These are phyloP conservation scores for Rousettus madagascariensis DNA, from an alignment of 2,797 vertebrate genomes.

Conservation along the genomic window DNA sequence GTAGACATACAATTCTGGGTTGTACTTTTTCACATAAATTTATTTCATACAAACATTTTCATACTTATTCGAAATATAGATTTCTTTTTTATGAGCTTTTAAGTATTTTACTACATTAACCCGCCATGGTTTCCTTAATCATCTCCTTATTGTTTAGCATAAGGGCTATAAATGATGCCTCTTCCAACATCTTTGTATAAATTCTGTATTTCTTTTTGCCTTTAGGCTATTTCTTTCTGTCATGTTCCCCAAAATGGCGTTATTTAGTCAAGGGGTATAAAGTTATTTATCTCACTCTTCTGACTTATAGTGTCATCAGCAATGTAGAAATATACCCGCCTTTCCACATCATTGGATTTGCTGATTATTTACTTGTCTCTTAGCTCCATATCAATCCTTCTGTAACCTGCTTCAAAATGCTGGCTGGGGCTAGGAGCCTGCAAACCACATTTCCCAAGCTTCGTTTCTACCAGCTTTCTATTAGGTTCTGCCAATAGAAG, in stretches of 20 bases:
- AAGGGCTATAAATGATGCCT: conserved; percentile 8
- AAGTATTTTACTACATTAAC: conserved; percentile 34
- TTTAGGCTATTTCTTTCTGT: conserved; percentile 33
- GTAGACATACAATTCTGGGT: background rate
- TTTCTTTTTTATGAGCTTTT: background rate
- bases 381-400: background rate
- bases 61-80: conserved; percentile 50
- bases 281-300: background rate
- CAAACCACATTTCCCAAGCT: background rate
- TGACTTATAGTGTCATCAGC: background rate
- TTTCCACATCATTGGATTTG: background rate
- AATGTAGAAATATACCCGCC: background rate
- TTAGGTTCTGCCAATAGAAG: background rate
- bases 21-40: conserved; percentile 15
- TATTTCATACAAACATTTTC: conserved; percentile 45
- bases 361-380: background rate
- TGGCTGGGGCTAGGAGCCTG: background rate
- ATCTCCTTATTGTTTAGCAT: background rate
- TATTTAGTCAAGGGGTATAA: background rate
- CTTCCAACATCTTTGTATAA: conserved; percentile 31
- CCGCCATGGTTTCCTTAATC: background rate
- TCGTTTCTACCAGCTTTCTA: background rate
- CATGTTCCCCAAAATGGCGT: background rate
- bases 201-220: background rate
- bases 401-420: background rate